Base-by-base conservation (phyloP, 1,140 invertebrate genomes). In the Brachionus rubens region DNA sequence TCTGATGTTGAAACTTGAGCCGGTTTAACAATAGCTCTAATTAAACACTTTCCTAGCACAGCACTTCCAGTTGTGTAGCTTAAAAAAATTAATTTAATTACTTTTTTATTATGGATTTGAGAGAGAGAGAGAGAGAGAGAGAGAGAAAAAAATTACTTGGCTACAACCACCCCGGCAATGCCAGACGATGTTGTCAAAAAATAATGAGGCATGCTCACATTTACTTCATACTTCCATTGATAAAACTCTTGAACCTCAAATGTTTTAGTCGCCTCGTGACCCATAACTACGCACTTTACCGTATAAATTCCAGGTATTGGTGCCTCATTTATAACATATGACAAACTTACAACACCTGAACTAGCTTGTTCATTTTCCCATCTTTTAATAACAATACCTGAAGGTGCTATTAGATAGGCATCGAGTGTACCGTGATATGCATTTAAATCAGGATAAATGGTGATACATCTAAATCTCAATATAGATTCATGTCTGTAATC, bases 231-330 rank as follows among this genome's bases (percentile, higher is more conserved):
- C n/a, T n/a, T n/a, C n/a, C n/a, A n/a, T n/a, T n/a, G 90, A 82
- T 95, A 90, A 1, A 80, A 79, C 54, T 43, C 78, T 77, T 75
- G 67, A 56, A 77, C 47, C 41, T 40, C 33, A 77, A 77, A 62
- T 36, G 16, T 9, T 7, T 40, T 77, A 12, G 47, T 46, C 10
- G 62, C 40, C 28, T 72, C 46, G 41, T 77, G 24, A 81, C 83
- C 82, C 79, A 84, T 82, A 80, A 81, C 94, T 77, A 91, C 89
- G 0, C 96, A 91, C 77, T 90, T 88, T 76, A 98, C 92, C 12
- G 88, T 90, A 94, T 94, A 97, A 79, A 92, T 90, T 5, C 94
- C 94, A 82, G 91, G 95, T 33, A 91, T 88, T 0, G 94, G 92
- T 81, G 95, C 93, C 83, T 94, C 91, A 0, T 93, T 92, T 10